Percentiles rank a stretch among this genome's conserved stretches.
phyloP scores from a whole-genome alignment of 2,113 vertebrate genomes.

The Sciurus niger region DNA sequence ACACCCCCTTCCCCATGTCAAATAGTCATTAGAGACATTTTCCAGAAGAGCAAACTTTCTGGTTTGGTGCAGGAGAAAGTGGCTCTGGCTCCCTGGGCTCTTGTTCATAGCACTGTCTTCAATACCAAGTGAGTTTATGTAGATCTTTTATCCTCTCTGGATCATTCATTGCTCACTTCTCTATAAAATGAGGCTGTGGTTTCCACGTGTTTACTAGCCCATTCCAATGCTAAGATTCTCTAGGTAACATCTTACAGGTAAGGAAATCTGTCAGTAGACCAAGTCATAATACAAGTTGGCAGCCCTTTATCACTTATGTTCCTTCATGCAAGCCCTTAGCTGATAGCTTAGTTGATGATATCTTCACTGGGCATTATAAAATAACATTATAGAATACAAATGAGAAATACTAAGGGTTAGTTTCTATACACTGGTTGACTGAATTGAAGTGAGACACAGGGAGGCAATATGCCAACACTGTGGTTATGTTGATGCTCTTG shows the following conservation, averaged over 20 bases:
- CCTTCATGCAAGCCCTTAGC: background rate
- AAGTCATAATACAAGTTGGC: background rate
- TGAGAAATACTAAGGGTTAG: constrained; percentile 58
- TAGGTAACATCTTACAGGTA: background rate
- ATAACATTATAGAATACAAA: constrained; percentile 31
- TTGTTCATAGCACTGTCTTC: background rate
- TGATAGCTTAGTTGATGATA: background rate
- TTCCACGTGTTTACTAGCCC: background rate
- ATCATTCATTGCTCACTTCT: background rate
- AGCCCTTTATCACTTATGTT: background rate
- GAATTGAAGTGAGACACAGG: constrained; percentile 45
- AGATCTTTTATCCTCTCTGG: background rate
- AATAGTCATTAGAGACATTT: background rate
- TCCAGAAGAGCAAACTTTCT: background rate
- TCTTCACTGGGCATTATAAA: constrained; percentile 31
- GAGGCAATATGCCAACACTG: background rate
- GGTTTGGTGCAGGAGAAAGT: too few relatives aligned
- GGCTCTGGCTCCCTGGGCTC: background rate
- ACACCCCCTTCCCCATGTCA: background rate
- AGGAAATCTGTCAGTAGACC: constrained; percentile 30
- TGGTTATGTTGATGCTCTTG: constrained; percentile 25
- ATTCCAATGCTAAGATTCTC: background rate
- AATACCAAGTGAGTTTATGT: background rate
- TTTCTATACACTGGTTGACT: background rate
- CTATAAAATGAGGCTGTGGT: background rate